A percentile compares a stretch with the other conserved stretches of the same genome.
These are phyloP conservation scores for Alligator mississippiensis DNA, from an alignment of 2,113 vertebrate species.

Conservation along the genomic window DNA sequence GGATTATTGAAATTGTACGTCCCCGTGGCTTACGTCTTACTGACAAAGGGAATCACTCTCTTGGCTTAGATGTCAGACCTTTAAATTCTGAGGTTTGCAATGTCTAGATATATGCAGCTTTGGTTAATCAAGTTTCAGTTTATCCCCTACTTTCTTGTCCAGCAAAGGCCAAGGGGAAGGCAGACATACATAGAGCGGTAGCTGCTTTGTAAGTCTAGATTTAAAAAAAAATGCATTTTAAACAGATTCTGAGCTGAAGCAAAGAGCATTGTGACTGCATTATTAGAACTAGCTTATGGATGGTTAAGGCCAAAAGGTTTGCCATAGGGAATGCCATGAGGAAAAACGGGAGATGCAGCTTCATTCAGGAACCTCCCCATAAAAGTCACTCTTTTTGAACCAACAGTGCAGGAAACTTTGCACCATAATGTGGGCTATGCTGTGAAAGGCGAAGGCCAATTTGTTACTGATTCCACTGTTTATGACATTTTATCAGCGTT, in stretches of 20 bases:
- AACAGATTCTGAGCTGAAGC: not conserved
- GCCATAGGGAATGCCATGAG: not conserved
- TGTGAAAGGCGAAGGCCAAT: not conserved
- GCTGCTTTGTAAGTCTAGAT: not conserved
- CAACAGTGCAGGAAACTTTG: not conserved
- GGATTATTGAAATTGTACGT: too few species aligned
- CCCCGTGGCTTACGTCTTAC: not conserved
- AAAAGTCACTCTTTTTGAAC: not conserved
- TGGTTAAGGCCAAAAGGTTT: not conserved
- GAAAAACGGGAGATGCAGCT: not conserved
- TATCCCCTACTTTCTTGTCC: not conserved
- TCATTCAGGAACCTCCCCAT: not conserved
- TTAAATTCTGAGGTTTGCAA: not conserved
- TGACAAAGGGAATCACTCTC: not conserved
- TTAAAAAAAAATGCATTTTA: not conserved
- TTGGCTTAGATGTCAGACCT: not conserved
- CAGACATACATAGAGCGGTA: not conserved
- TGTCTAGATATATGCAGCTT: not conserved
- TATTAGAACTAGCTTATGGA: not conserved
- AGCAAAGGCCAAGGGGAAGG: not conserved
- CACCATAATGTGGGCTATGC: not conserved
- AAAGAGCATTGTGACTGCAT: not conserved
- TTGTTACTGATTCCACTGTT: not conserved
- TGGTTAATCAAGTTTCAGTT: not conserved
- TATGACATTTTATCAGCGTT: not conserved